Evolutionary conservation across 2,113 vertebrate genomes (phyloP).

Genomic region (Gopherus flavomarginatus): DNA sequence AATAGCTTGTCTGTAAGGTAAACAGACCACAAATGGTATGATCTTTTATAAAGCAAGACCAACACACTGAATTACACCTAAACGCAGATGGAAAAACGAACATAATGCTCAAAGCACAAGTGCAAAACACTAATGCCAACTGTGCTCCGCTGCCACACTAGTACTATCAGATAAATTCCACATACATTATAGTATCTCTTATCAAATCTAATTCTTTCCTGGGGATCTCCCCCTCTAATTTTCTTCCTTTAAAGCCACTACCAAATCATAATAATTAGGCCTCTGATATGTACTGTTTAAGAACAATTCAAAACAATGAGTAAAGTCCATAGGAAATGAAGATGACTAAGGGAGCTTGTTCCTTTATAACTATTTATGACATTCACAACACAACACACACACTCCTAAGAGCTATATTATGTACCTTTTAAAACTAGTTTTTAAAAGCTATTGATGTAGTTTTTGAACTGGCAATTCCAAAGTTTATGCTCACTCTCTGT

Average conservation of each 20-base stretch:
- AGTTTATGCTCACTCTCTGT: neutral
- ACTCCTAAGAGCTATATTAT: neutral
- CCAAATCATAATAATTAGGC: neutral
- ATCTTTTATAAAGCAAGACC: neutral
- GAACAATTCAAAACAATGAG: neutral
- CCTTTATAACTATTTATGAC: neutral
- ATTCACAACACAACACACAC: too few species aligned
- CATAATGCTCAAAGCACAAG: neutral
- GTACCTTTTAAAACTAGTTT: neutral
- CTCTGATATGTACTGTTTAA: neutral
- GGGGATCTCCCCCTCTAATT: neutral
- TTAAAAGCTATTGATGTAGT: neutral
- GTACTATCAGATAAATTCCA: neutral
- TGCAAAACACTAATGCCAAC: neutral
- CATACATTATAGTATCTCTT: too few species aligned
- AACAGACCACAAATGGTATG: fast-evolving
- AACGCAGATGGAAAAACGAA: neutral
- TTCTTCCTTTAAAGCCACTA: neutral
- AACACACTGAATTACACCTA: neutral
- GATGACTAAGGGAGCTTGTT: neutral
- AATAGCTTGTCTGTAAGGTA: neutral
- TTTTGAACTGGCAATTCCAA: neutral
- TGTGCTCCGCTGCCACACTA: neutral
- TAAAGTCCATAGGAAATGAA: neutral
- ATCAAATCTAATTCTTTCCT: neutral